Evolutionary conservation across 2,888 invertebrate genomes (phyloP).

Genomic region (Drosophila ezoana): DNA sequence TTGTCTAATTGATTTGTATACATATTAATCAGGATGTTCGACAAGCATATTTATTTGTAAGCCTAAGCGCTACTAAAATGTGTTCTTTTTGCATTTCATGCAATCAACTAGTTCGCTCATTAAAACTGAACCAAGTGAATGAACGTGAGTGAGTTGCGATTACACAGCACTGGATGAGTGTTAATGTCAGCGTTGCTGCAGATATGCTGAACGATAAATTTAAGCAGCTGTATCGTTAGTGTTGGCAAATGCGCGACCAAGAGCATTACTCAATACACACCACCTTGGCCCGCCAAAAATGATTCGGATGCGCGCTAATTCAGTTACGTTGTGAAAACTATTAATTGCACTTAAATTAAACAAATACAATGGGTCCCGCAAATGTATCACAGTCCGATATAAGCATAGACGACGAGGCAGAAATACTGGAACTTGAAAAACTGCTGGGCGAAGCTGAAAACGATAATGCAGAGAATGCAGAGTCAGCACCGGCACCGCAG

Average conservation of each 20-base stretch:
- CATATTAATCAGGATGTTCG: background rate
- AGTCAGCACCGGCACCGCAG: conserved; percentile 19
- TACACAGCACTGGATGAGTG: conserved; percentile 20
- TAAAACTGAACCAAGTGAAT: too few relatives aligned
- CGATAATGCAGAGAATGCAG: conserved; percentile 49
- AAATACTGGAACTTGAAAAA: conserved; percentile 77
- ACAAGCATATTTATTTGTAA: background rate
- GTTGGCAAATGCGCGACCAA: conserved; percentile 14
- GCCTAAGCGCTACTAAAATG: too few relatives aligned
- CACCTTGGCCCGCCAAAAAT: conserved; percentile 64
- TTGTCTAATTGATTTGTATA: background rate
- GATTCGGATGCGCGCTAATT: conserved; percentile 46
- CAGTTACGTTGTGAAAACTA: background rate
- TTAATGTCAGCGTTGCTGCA: conserved; percentile 4
- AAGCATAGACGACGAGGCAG: conserved; percentile 76
- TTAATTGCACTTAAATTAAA: background rate
- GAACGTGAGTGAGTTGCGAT: background rate
- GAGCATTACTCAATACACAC: conserved; percentile 26
- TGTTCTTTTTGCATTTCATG: too few relatives aligned
- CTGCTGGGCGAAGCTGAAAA: conserved; percentile 72
- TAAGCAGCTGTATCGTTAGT: conserved; percentile 15
- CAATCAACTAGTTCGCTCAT: too few relatives aligned
- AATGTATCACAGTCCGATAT: conserved; percentile 48
- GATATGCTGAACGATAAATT: conserved; percentile 5
- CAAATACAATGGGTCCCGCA: conserved; percentile 49